Evolutionary conservation across 2,113 vertebrate genomes (phyloP).

Genomic region (Acanthochromis polyacanthus): DNA sequence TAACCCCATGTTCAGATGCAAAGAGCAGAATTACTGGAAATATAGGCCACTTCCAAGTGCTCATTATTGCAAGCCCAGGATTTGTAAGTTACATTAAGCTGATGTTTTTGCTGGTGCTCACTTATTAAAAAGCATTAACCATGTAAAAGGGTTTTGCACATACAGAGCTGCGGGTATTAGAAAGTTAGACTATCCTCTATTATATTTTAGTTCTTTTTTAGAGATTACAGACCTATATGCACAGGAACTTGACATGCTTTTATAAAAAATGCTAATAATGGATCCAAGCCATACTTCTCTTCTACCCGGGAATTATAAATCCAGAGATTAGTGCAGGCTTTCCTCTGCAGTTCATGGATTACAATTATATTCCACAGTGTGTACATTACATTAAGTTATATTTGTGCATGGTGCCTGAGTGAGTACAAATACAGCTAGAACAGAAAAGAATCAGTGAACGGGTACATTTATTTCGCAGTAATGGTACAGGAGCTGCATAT

Average conservation of each 20-base stretch:
- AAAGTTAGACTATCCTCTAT: conserved; percentile 30
- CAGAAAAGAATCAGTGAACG: background rate
- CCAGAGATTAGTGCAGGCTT: conserved; percentile 41
- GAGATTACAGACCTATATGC: conserved; percentile 26
- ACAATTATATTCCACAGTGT: background rate
- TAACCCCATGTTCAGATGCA: conserved; percentile 37
- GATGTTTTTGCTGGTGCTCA: conserved; percentile 45
- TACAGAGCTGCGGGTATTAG: conserved; percentile 5
- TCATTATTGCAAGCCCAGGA: conserved; percentile 49
- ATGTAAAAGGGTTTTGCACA: conserved; percentile 29
- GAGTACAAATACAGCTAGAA: conserved; percentile 8
- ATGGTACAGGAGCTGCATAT: background rate
- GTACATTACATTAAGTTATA: conserved; percentile 17
- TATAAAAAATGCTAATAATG: conserved; percentile 4
- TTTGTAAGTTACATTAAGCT: conserved; percentile 59
- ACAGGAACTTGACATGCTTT: background rate
- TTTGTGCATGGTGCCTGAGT: background rate
- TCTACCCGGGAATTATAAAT: background rate
- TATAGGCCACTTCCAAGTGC: conserved; percentile 51
- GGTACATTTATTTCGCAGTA: background rate
- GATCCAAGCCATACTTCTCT: background rate
- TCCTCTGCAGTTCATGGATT: conserved; percentile 38
- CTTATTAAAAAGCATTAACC: conserved; percentile 42
- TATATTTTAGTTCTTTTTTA: conserved; percentile 29
- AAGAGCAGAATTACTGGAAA: conserved; percentile 55